phyloP scores from a whole-genome alignment of 2,888 invertebrate genomes.

The Panzeria rudis region DNA sequence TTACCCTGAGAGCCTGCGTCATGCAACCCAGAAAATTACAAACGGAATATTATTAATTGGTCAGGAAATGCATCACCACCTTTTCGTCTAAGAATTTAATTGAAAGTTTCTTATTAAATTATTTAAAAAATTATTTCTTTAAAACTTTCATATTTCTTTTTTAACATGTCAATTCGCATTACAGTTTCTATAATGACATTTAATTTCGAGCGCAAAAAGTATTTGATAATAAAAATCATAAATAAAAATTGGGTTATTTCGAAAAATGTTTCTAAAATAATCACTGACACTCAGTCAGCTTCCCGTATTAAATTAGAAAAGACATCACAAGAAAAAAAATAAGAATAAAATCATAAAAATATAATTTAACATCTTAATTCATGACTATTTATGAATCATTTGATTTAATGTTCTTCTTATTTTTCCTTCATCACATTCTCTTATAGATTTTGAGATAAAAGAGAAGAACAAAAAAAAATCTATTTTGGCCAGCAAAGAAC shows the following conservation, averaged over 20 bases:
- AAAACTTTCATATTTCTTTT: not conserved
- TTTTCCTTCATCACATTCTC: not conserved
- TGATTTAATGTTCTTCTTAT: constrained; percentile 27
- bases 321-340: constrained; percentile 7
- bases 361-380: constrained; percentile 46
- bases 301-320: constrained; percentile 35
- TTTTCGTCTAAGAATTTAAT: not conserved
- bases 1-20: too few species aligned
- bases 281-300: constrained; percentile 36
- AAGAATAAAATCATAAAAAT: constrained; percentile 22
- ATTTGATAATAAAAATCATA: constrained; percentile 2
- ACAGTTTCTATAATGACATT: not conserved
- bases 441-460: not conserved
- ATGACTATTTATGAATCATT: constrained; percentile 57
- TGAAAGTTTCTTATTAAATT: not conserved
- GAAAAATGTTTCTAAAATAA: constrained; percentile 28
- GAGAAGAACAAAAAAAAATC: constrained; percentile 11
- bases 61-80: constrained; percentile 40
- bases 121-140: not conserved
- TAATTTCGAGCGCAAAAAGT: not conserved
- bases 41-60: not conserved
- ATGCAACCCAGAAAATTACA: too few species aligned
- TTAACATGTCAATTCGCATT: constrained; percentile 36
- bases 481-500: constrained; percentile 31
- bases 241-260: constrained; percentile 32